Percentiles rank a stretch among this genome's conserved stretches.
These are phyloP conservation scores for Drosophila baimaii DNA, from an alignment of 1,140 invertebrate species.

Conservation along the genomic window DNA sequence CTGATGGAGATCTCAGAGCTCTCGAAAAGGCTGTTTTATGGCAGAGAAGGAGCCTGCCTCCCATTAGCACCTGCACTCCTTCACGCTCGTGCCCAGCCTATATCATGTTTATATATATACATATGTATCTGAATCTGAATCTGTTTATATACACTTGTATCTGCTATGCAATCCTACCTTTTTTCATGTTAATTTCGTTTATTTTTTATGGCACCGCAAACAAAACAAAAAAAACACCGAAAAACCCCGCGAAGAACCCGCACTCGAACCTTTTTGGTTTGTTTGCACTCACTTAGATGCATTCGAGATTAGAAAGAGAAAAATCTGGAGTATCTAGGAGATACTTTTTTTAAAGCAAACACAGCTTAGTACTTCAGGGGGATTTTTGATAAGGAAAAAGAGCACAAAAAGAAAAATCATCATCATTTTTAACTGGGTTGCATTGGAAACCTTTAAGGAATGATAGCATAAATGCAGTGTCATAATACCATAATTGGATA, in stretches of 20 bases:
- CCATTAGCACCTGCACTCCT: constrained; percentile 37
- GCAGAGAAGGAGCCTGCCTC: constrained; percentile 4
- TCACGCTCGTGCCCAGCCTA: constrained; percentile 25
- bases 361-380: constrained; percentile 4
- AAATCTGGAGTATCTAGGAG: constrained; percentile 42
- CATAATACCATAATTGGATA: neutral
- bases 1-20: constrained; percentile 6
- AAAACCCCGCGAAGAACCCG: constrained; percentile 8
- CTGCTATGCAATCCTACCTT: constrained; percentile 2
- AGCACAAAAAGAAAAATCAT: neutral
- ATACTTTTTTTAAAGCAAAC: constrained; percentile 21
- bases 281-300: constrained; percentile 40
- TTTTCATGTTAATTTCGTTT: constrained; percentile 41
- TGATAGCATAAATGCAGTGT: too few relatives aligned
- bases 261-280: constrained; percentile 17
- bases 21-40: neutral
- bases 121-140: too few relatives aligned
- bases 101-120: neutral
- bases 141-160: neutral
- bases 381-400: neutral
- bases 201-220: constrained; percentile 39
- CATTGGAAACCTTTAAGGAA: neutral
- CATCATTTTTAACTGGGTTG: neutral
- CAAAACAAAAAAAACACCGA: constrained; percentile 27
- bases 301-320: constrained; percentile 25